Percentiles rank a stretch among this genome's conserved stretches.
Evolutionary conservation across 2,113 vertebrate species (phyloP).

Genomic region (Nothobranchius furzeri): DNA sequence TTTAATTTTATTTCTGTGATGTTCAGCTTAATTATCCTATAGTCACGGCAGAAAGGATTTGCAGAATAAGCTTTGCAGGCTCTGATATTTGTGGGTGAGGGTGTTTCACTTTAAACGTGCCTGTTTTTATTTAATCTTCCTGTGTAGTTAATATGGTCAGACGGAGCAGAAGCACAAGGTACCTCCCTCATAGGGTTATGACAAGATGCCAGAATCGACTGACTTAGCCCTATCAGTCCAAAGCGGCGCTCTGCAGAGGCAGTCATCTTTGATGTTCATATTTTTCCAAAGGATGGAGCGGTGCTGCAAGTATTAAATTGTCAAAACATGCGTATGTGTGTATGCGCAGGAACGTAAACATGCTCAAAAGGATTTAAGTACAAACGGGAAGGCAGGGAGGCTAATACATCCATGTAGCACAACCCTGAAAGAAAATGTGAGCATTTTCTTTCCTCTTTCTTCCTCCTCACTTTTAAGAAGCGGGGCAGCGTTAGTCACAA

Average conservation of each 20-base stretch:
- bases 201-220: conserved; percentile 27
- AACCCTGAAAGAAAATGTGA: conserved; percentile 18
- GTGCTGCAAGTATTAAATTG: conserved; percentile 27
- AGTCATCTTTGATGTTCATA: conserved; percentile 15
- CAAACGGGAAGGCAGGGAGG: conserved; percentile 11
- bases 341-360: conserved; percentile 12
- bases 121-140: not conserved
- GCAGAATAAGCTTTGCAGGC: no score
- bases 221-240: conserved; percentile 35
- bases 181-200: conserved; percentile 5
- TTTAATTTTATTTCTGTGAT: no score
- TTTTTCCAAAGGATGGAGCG: conserved; percentile 25
- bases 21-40: no score
- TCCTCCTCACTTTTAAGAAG: conserved; percentile 18
- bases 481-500: conserved; percentile 22
- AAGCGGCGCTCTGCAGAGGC: conserved; percentile 24
- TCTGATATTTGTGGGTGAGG: not conserved
- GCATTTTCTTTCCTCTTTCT: conserved; percentile 20
- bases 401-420: conserved; percentile 8
- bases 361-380: conserved; percentile 33
- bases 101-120: not conserved
- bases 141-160: not conserved
- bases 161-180: conserved; percentile 2
- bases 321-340: conserved; percentile 16
- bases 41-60: no score